Percentiles rank a stretch among this genome's conserved stretches.
These are phyloP conservation scores for Sparidentex hasta DNA, from an alignment of 2,797 vertebrate species.

Conservation along the genomic window DNA sequence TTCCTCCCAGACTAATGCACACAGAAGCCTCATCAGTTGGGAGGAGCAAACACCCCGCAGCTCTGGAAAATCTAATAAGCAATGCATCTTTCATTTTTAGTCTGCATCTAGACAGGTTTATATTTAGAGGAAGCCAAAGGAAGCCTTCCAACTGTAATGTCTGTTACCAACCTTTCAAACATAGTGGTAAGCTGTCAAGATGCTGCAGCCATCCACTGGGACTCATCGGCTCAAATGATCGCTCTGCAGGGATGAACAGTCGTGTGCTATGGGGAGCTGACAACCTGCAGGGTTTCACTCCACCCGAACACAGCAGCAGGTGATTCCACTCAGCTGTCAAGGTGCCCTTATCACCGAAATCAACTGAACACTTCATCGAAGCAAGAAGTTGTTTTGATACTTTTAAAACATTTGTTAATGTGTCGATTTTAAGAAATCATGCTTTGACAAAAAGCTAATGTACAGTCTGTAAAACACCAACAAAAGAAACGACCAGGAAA, in stretches of 20 bases:
- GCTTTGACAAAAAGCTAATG: not conserved
- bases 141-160: conserved; percentile 8
- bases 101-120: conserved; percentile 38
- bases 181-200: not conserved
- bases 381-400: not conserved
- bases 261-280: conserved; percentile 15
- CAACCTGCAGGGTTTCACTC: conserved; percentile 29
- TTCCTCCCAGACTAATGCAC: not conserved
- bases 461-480: not conserved
- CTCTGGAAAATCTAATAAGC: conserved; percentile 47
- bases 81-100: conserved; percentile 16
- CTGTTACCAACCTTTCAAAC: conserved; percentile 16
- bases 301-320: conserved; percentile 18
- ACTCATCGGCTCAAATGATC: not conserved
- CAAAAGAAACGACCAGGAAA: conserved; percentile 16
- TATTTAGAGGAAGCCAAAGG: conserved; percentile 40
- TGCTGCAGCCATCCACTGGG: conserved; percentile 3
- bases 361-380: conserved; percentile 12
- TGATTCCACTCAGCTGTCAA: conserved; percentile 16
- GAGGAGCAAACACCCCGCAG: conserved; percentile 29
- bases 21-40: conserved; percentile 27
- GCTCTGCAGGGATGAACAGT: conserved; percentile 26
- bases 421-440: not conserved
- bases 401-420: not conserved
- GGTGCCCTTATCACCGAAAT: not conserved